Base-by-base conservation (phyloP, 1,140 invertebrate genomes). In the Whitmania pigra region DNA sequence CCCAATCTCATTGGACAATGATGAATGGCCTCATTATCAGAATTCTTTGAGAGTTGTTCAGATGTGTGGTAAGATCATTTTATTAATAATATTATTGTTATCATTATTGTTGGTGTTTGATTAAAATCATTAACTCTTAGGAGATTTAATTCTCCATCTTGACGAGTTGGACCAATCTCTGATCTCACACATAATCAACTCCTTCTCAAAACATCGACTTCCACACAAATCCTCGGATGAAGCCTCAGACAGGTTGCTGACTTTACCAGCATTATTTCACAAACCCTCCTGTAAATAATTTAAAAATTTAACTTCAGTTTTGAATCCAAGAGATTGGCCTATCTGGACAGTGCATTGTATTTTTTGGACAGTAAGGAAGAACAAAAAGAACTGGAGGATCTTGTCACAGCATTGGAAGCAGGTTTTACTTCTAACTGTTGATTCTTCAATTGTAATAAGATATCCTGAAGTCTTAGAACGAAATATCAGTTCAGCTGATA, bases 111-210 rank as follows among this genome's bases (percentile, higher is more conserved):
- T 63, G 57, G 7, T 18, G 22, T 13, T 13, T 63, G 57, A 63
- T 18, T 22, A 25, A 2, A 63, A 25, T n/a, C 9, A 15, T 27
- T 5, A 68, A 53, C 22, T 72, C 69, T 49, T 71, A 80, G 79
- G 80, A 43, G 77, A 80, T 67, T 67, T 81, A 60, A 76, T 80
- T 27, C 83, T 89, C 78, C 88, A 90, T 77, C 87, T 85, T 75
- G 85, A 87, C 75, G 81, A 80, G 66, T 77, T 77, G 72, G 82
- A 80, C 73, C 72, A 76, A 49, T 72, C 55, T 29, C 71, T 80
- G 17, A 76, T 80, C 43, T 77, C 75, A 67, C 77, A 74, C 71
- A 78, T 82, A 49, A 49, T 49, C 43, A 49, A 49, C 43, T 49
- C 43, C 15, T 49, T 49, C 43, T 49, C 43, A 49, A 49, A 49